phyloP scores from a whole-genome alignment of 2,888 invertebrate genomes.

The Opisthograptis luteolata region DNA sequence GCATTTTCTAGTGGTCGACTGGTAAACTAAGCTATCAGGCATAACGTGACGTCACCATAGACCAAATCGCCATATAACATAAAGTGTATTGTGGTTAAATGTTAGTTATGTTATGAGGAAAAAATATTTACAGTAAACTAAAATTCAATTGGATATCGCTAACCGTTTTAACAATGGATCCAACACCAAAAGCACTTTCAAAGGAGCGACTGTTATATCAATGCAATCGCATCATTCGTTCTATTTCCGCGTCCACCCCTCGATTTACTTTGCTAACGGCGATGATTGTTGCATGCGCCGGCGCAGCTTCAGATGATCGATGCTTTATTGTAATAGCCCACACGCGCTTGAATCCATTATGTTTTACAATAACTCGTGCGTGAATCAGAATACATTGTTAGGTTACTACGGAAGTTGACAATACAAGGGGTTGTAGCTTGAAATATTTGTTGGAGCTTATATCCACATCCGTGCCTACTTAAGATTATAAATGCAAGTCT shows the following conservation, averaged over 20 bases:
- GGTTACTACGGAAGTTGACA: conserved; percentile 24
- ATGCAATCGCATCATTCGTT: conserved; percentile 39
- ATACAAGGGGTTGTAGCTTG: conserved; percentile 12
- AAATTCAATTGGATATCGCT: neutral
- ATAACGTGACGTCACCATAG: too few species aligned
- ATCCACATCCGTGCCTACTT: too few species aligned
- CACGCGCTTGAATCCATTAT: conserved; percentile 63
- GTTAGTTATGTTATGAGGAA: too few species aligned
- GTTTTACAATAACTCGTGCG: conserved; percentile 48
- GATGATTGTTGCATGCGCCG: conserved; percentile 55
- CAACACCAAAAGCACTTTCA: conserved; percentile 30
- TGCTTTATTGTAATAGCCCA: conserved; percentile 69
- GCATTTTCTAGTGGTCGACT: too few species aligned
- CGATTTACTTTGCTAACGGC: conserved; percentile 74
- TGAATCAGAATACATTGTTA: conserved; percentile 46
- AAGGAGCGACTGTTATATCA: conserved; percentile 41
- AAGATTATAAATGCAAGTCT: too few species aligned
- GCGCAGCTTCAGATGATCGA: conserved; percentile 56
- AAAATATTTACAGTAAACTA: neutral
- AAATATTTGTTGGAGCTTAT: conserved; percentile 15
- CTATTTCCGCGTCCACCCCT: conserved; percentile 71
- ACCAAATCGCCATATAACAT: too few species aligned
- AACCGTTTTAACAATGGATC: conserved; percentile 7
- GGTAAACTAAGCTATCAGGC: too few species aligned
- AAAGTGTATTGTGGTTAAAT: too few species aligned